phyloP scores from a whole-genome alignment of 2,797 vertebrate genomes.

The Rhinophrynus dorsalis region DNA sequence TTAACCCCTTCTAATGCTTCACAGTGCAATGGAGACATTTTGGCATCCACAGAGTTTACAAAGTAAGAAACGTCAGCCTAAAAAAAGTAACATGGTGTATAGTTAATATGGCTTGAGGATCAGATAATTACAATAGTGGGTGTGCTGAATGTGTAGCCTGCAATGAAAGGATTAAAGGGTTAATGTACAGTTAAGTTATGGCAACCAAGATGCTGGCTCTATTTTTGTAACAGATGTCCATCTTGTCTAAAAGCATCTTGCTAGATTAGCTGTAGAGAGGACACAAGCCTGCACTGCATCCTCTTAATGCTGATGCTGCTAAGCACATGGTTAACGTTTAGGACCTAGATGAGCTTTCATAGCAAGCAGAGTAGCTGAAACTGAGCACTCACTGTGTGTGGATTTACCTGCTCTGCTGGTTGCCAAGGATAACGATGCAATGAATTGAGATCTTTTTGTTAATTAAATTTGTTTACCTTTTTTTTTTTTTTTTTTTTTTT shows the following conservation, averaged over 20 bases:
- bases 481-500: no score
- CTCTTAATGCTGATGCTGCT: slow-evolving; percentile 27
- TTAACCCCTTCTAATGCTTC: no score
- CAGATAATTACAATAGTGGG: no score
- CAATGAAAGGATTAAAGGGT: no score
- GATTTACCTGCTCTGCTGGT: slow-evolving; percentile 43
- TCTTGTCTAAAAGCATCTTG: slow-evolving; percentile 30
- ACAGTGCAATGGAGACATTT: no score
- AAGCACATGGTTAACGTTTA: slow-evolving; percentile 44
- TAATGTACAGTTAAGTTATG: no score
- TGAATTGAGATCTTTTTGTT: slow-evolving; percentile 35
- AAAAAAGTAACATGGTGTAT: no score
- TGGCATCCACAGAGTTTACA: no score
- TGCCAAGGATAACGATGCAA: slow-evolving; percentile 44
- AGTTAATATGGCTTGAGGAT: no score
- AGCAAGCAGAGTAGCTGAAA: slow-evolving; percentile 41
- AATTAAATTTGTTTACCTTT: slow-evolving; percentile 32
- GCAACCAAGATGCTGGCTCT: slow-evolving; percentile 4
- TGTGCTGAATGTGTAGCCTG: no score
- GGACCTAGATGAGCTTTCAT: slow-evolving; percentile 40
- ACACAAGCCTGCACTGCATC: slow-evolving; percentile 31
- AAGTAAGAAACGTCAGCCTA: no score
- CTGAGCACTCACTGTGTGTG: slow-evolving; percentile 11
- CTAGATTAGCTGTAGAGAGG: slow-evolving; percentile 29
- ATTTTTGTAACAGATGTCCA: slow-evolving; percentile 31